Percentiles rank a stretch among this genome's conserved stretches.
Evolutionary conservation across 2,797 vertebrate species (phyloP).

Genomic region (Sciaenops ocellatus): DNA sequence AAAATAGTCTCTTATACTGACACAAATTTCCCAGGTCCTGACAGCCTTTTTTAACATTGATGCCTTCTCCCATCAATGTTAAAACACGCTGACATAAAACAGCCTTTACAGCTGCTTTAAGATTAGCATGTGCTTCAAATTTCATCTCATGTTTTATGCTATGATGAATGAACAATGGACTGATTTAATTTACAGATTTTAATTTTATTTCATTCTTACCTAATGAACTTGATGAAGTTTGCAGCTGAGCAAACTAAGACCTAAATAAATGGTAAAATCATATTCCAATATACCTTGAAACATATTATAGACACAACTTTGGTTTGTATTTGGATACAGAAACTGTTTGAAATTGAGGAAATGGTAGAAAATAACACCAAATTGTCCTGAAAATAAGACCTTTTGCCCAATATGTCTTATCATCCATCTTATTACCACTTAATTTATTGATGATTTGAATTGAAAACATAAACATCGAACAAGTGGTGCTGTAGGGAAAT

Average conservation of each 20-base stretch:
- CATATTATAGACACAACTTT: neutral
- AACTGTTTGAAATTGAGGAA: neutral
- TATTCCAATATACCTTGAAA: neutral
- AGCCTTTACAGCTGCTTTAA: neutral
- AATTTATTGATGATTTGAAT: neutral
- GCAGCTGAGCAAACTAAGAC: neutral
- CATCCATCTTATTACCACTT: neutral
- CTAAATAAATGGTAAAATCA: neutral
- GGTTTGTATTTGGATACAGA: neutral
- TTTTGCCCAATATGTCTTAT: neutral
- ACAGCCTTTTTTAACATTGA: neutral
- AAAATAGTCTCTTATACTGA: neutral
- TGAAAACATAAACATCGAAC: neutral
- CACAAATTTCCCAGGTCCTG: neutral
- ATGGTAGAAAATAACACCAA: neutral
- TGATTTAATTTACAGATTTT: neutral
- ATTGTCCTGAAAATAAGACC: neutral
- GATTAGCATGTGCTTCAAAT: conserved; percentile 3
- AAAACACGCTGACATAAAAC: neutral
- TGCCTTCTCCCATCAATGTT: neutral
- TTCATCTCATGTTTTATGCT: neutral
- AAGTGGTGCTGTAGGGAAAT: neutral
- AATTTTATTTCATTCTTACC: neutral
- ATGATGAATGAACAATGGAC: neutral
- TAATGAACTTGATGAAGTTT: neutral